These are phyloP conservation scores for Hypomecis punctinalis DNA, from an alignment of 2,888 invertebrate genomes.

Conservation along the genomic window DNA sequence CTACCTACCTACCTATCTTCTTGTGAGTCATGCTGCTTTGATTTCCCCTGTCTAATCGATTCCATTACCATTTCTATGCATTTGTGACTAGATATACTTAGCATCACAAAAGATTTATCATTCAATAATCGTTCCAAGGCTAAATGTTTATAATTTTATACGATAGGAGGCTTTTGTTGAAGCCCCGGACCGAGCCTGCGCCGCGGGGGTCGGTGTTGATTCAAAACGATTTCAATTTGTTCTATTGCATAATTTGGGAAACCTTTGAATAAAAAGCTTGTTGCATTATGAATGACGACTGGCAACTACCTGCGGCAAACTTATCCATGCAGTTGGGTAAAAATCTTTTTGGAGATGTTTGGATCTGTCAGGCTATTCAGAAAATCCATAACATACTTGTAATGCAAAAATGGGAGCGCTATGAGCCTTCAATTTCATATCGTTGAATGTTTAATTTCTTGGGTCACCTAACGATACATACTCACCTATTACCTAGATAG, in stretches of 20 bases:
- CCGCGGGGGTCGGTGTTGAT: conserved; percentile 68
- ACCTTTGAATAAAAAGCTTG: conserved; percentile 67
- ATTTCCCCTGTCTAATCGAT: not conserved
- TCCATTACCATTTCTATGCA: not conserved
- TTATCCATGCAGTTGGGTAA: not conserved
- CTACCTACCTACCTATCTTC: not conserved
- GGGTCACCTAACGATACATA: too few species aligned
- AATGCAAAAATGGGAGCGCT: too few species aligned
- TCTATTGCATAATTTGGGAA: conserved; percentile 76
- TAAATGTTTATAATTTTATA: conserved; percentile 50
- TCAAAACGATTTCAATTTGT: conserved; percentile 76
- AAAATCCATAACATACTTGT: too few species aligned
- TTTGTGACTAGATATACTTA: conserved; percentile 11
- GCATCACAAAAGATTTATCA: conserved; percentile 46
- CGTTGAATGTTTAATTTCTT: too few species aligned
- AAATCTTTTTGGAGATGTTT: too few species aligned
- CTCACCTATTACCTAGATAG: too few species aligned
- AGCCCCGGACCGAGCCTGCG: conserved; percentile 50
- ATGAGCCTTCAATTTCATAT: too few species aligned
- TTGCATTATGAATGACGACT: conserved; percentile 60
- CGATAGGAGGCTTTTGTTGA: conserved; percentile 53
- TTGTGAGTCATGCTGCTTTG: not conserved
- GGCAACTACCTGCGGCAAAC: conserved; percentile 11
- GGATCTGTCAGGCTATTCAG: too few species aligned
- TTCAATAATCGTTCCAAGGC: conserved; percentile 51